Percentiles rank a stretch among this genome's conserved stretches.
These are phyloP conservation scores for Sympetrum striolatum DNA, from an alignment of 2,888 invertebrate genomes.

Conservation along the genomic window DNA sequence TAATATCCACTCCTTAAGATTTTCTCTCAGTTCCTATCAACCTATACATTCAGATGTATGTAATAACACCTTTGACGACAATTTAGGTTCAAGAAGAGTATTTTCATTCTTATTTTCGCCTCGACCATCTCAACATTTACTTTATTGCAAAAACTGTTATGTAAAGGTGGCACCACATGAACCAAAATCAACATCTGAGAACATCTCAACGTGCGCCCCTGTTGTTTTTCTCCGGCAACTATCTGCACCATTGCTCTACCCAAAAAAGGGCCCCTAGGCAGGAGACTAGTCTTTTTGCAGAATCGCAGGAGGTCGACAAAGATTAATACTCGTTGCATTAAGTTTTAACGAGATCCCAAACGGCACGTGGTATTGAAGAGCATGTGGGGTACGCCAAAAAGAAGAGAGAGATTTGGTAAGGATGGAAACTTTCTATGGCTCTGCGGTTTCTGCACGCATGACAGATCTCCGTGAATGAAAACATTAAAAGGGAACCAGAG, in stretches of 20 bases:
- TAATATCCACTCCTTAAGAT: no score
- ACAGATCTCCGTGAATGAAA: constrained; percentile 16
- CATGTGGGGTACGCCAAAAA: background rate
- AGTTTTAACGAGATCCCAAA: constrained; percentile 18
- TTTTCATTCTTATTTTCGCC: no score
- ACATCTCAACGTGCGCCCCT: background rate
- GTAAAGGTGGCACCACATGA: no score
- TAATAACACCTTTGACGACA: no score
- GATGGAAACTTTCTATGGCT: background rate
- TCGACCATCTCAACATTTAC: no score
- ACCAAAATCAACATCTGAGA: no score
- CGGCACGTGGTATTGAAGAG: constrained; percentile 6
- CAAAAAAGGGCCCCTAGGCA: background rate
- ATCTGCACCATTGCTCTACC: background rate
- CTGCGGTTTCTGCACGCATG: constrained; percentile 39
- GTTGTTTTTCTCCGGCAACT: background rate
- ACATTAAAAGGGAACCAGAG: constrained; percentile 13
- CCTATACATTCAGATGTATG: no score
- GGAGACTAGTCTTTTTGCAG: background rate
- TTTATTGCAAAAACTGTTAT: no score
- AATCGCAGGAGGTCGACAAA: constrained; percentile 3
- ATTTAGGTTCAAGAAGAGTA: no score
- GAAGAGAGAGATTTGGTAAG: background rate
- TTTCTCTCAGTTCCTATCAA: no score
- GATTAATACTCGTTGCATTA: constrained; percentile 7